A percentile compares a stretch with the other conserved stretches of the same genome.
phyloP scores from a whole-genome alignment of 1,140 invertebrate species.

The Platyscapa corneri region DNA sequence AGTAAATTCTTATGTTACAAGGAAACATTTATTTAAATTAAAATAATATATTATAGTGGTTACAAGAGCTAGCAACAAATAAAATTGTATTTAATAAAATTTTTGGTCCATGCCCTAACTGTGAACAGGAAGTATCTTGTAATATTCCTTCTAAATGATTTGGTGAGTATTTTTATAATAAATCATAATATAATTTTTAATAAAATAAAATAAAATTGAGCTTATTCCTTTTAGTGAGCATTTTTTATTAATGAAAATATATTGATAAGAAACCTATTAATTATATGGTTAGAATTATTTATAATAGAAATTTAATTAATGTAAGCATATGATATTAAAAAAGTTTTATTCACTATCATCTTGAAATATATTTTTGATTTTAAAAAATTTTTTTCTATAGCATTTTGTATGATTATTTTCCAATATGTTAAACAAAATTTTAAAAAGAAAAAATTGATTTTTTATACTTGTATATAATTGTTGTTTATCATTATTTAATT shows the following conservation, averaged over 20 bases:
- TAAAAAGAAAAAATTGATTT: no score
- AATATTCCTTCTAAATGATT: constrained; percentile 47
- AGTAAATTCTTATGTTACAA: background rate
- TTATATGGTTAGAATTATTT: background rate
- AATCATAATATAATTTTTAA: background rate
- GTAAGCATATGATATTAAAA: no score
- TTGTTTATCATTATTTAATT: no score
- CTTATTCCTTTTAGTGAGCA: no score
- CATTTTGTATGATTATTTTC: no score
- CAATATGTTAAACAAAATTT: no score
- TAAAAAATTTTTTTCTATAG: no score
- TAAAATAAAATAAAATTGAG: background rate
- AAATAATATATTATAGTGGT: constrained; percentile 65
- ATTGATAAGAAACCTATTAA: background rate
- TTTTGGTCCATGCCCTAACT: constrained; percentile 69
- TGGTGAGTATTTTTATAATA: background rate
- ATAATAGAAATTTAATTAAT: background rate
- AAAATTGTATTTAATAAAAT: constrained; percentile 67
- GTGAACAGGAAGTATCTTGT: constrained; percentile 66
- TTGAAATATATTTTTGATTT: no score
- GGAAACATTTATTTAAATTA: background rate
- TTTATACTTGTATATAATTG: no score
- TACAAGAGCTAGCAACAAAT: constrained; percentile 64
- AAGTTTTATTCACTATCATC: no score
- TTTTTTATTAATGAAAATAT: background rate